phyloP scores from a whole-genome alignment of 2,888 invertebrate species.

The Drosophila stalkeri region DNA sequence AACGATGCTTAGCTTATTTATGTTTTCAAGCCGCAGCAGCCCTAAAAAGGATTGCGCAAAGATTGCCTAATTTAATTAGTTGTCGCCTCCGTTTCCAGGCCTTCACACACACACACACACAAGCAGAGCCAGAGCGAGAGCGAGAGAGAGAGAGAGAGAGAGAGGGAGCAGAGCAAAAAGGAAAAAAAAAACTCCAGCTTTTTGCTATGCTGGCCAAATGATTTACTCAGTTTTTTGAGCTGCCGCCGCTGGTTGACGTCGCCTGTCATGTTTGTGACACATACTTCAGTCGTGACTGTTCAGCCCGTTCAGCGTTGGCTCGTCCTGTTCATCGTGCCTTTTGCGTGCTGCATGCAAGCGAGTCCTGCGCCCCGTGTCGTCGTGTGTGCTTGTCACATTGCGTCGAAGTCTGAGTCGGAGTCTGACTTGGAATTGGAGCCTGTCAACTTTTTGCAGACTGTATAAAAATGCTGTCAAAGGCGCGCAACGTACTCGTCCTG shows the following conservation, averaged over 20 bases:
- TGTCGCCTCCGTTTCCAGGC: conserved; percentile 49
- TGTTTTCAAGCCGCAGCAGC: conserved; percentile 67
- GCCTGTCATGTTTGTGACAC: conserved; percentile 80
- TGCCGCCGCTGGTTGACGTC: conserved; percentile 72
- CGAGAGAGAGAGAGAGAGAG: background rate
- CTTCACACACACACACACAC: conserved; percentile 1
- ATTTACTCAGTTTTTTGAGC: conserved; percentile 69
- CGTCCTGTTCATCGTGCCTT: conserved; percentile 19
- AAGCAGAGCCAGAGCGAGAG: background rate
- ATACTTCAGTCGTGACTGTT: conserved; percentile 69
- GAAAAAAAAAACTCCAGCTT: conserved; percentile 32
- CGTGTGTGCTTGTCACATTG: conserved; percentile 60
- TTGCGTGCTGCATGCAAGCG: conserved; percentile 68
- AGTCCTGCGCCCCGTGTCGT: conserved; percentile 33
- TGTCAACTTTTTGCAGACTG: conserved; percentile 57
- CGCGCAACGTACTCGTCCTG: conserved; percentile 19
- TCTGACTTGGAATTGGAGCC: conserved; percentile 27
- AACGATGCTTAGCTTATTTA: conserved; percentile 61
- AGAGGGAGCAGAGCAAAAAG: background rate
- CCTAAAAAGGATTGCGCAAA: conserved; percentile 67
- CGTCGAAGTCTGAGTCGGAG: conserved; percentile 25
- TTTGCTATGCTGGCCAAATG: conserved; percentile 69
- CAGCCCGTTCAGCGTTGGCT: conserved; percentile 24
- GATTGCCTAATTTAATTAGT: conserved; percentile 76
- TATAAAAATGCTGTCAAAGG: conserved; percentile 71